phyloP scores from a whole-genome alignment of 2,888 invertebrate species.

The Melikaiella ostensackeni region DNA sequence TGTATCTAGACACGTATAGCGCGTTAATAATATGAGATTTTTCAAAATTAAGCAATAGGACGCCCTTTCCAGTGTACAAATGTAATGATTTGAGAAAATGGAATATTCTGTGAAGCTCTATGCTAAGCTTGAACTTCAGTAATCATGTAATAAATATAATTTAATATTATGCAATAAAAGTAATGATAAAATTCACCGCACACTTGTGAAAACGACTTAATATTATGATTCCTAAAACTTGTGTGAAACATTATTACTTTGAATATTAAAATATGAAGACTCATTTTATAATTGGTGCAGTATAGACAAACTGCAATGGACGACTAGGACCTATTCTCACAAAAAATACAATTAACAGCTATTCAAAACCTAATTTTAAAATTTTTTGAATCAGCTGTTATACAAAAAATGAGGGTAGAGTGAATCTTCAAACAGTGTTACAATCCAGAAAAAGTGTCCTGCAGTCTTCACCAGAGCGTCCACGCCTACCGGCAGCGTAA shows the following conservation, averaged over 20 bases:
- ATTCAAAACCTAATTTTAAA: neutral
- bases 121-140: too few relatives aligned
- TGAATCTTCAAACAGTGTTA: constrained; percentile 86
- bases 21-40: neutral
- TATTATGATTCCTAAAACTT: too few relatives aligned
- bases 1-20: neutral
- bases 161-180: neutral
- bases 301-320: neutral
- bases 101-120: too few relatives aligned
- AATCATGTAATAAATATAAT: neutral
- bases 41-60: neutral
- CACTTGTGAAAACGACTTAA: too few relatives aligned
- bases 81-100: neutral
- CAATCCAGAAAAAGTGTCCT: constrained; percentile 91
- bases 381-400: neutral
- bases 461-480: constrained; percentile 92
- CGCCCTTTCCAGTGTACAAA: neutral
- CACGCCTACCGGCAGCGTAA: constrained; percentile 91
- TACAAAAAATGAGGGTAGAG: neutral
- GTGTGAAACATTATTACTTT: neutral
- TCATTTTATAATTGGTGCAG: neutral
- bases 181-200: too few relatives aligned
- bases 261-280: neutral
- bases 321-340: neutral
- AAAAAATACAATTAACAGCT: neutral